Base-by-base conservation (phyloP, 2,113 vertebrate species). In the Gallinago jamesoni region DNA sequence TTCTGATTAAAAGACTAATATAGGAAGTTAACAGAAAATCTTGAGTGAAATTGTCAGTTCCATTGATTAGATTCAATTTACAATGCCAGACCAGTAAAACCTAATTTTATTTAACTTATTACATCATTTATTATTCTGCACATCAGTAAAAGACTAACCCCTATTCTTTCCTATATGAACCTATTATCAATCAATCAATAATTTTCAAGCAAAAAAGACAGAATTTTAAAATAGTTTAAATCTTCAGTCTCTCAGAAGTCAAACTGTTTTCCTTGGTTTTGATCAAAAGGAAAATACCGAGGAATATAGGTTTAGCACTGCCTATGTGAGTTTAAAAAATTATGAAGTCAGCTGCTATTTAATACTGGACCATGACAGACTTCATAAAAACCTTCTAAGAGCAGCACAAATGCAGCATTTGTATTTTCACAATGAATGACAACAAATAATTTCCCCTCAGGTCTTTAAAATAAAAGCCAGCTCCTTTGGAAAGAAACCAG, bases 21-120 rank as follows among this genome's bases (percentile, higher is more conserved):
- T 62, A 69, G 70, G 43, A 94, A 41, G n/a, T 85, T 97, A 97
- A 96, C 52, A 92, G 76, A 95, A 95, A 70, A 85, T 67, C 68
- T 92, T 93, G 53, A 97, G 84, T 95, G 48, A 50, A 97, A 92
- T 93, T 96, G 69, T 85, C 57, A 94, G 67, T 68, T 92, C 76
- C 70, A 94, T 93, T 7, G 60, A 94, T 96, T 89, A 81, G 78
- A 92, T 68, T 95, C 37, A 97, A 74, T 91, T 96, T 96, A 79
- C 4, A 0, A 77, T 83, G 68, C 45, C 64, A 84, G 35, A 66
- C 45, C 8, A 87, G 56, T 75, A 95, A 75, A 88, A 93, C 43
- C 64, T 96, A n/a, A 78, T 96, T 94, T 89, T 87, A 78, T 76
- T 93, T 82, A 83, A 82, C 47, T 90, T 94, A 84, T 52, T 94